Conservation (phyloP, 2,797 vertebrate genomes). For the Hapalemur alaotrensis region DNA sequence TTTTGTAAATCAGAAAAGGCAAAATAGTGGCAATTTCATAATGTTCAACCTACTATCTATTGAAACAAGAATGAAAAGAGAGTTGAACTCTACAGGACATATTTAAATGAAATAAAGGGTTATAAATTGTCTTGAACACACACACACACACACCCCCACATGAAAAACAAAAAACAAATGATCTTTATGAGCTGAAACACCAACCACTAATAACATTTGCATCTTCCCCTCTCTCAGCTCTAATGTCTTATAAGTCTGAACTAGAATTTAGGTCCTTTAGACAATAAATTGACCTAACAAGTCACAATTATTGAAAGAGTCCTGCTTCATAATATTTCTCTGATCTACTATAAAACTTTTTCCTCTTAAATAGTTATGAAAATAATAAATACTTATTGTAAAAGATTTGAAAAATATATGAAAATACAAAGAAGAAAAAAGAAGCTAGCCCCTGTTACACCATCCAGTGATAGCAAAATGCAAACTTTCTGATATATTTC, state of each 20-base stretch:
- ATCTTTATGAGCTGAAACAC: neutral
- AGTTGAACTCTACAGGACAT: neutral
- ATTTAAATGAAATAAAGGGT: neutral
- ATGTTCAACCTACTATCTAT: neutral
- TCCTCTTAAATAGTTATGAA: neutral
- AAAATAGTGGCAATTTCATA: neutral
- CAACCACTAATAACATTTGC: neutral
- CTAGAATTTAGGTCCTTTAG: neutral
- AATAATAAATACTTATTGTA: neutral
- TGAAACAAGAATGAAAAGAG: conserved; percentile 15
- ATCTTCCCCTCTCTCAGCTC: neutral
- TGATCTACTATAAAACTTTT: neutral
- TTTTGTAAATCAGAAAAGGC: neutral
- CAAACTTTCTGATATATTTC: neutral
- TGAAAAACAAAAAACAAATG: neutral
- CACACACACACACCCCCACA: neutral
- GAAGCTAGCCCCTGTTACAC: neutral
- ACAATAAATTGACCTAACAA: neutral
- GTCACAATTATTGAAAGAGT: neutral
- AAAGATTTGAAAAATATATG: neutral
- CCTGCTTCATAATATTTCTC: neutral
- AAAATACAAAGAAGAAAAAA: neutral
- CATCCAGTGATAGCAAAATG: neutral
- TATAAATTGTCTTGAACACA: neutral
- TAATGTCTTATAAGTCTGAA: neutral